Base-by-base conservation (phyloP, 1,140 invertebrate genomes). In the Phthorimaea operculella region DNA sequence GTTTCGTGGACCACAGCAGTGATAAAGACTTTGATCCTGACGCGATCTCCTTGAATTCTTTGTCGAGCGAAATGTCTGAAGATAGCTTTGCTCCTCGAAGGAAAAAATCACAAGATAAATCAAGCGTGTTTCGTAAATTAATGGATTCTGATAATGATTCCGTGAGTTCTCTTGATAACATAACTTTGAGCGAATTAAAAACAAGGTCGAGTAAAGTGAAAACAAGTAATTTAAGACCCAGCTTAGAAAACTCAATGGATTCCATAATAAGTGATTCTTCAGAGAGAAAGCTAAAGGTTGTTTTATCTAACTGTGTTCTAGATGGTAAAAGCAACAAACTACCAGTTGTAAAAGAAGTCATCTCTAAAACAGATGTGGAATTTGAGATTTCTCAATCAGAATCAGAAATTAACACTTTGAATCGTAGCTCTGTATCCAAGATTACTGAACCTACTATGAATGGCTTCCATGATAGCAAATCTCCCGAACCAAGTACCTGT, bases 381-480 rank as follows among this genome's bases (percentile, higher is more conserved):
- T 12, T 39, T 39, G 36, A 39, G 10, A 39, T 39, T 47, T 47
- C 44, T 47, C 44, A 47, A 9, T 15, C 12, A 4, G 10, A 16
- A 16, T 5, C 44, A 15, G 44, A 47, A 47, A 39, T n/a, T 12
- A 4, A 9, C 10, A 39, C 44, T 15, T 47, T 15, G n/a, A 47
- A 47, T 14, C 44, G 44, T 17, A 17, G 16, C 7, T 15, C 11
- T 16, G 8, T 47, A 47, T 16, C 12, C 4, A 47, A 47, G 16
- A n/a, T 33, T 28, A 21, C n/a, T 16, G 51, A 59, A 12, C n/a
- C 47, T 48, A 10, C 33, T 14, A 58, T 58, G 39, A 69, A 68
- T 57, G 61, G 58, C 1, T 62, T 33, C 51, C 57, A 66, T 16
- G 50, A 49, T 51, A 47, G 18, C 50, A 47, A 5, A 5, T 4